Evolutionary conservation across 2,888 invertebrate species (phyloP), one percentile per base, ranked within the genome.

Genomic region (Sepiola atlantica): DNA sequence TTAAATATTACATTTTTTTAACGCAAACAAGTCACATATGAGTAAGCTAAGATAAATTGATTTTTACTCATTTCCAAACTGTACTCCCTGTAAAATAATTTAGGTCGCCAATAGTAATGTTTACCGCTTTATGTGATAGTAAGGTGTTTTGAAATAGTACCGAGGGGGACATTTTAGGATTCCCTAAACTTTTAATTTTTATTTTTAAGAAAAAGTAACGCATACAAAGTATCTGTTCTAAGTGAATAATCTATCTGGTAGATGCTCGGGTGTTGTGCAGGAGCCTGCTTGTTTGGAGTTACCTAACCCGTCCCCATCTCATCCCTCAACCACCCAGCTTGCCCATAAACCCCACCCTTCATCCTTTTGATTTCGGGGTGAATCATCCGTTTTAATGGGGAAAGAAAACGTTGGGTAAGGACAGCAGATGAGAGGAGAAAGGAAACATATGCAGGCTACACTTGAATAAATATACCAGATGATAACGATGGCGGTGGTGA

Each of bases 401-500:
- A 77, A 77, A 45, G 45, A 45, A 77, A 77, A 77, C 3, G 77
- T 16, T 77, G n/a, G 77, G 77, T 10, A 28, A 28, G 61, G n/a
- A 0, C 20, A 61, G 18, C n/a, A n/a, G 24, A 28, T 57, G 18
- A n/a, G 12, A n/a, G n/a, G 14, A 32, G n/a, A 16, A 20, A 77
- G n/a, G 77, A n/a, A 45, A 77, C n/a, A n/a, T n/a, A 77, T n/a
- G 77, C 16, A n/a, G 77, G 14, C 77, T 32, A 77, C 77, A 77
- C 77, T 77, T 77, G 77, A n/a, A 77, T 77, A 77, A 77, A 77
- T 77, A 77, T 77, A 77, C n/a, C n/a, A n/a, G 16, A n/a, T n/a
- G 16, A 77, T 77, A n/a, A 77, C 32, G 77, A n/a, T 61, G 61
- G 21, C 24, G 61, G 24, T 18, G 57, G 21, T 57, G 45, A 77